phyloP scores from a whole-genome alignment of 1,140 invertebrate species.

The Anagrus nilaparvatae region DNA sequence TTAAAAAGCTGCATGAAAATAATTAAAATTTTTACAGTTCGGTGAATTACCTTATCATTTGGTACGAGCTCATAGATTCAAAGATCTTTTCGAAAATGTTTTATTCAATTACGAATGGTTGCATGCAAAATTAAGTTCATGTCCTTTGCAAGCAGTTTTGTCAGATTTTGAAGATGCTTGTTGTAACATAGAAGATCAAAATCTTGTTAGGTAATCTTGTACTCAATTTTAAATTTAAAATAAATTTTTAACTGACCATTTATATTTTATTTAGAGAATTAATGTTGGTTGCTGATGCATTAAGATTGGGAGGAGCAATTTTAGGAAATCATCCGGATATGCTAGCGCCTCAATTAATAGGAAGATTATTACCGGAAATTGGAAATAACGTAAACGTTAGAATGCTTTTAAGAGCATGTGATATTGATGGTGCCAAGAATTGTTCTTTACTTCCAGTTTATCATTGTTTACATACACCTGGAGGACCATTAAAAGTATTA shows the following conservation, averaged over 20 bases:
- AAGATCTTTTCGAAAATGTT: constrained; percentile 87
- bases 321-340: constrained; percentile 87
- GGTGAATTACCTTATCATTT: constrained; percentile 93
- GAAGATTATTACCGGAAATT: constrained; percentile 86
- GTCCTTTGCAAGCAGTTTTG: constrained; percentile 86
- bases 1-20: neutral
- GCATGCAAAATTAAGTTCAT: constrained; percentile 89
- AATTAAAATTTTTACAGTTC: constrained; percentile 49
- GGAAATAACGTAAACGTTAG: constrained; percentile 72
- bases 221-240: neutral
- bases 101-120: constrained; percentile 98
- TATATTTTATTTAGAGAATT: constrained; percentile 57
- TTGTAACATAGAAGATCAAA: constrained; percentile 71
- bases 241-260: neutral
- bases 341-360: constrained; percentile 89
- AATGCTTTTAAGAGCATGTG: constrained; percentile 81
- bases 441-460: constrained; percentile 86
- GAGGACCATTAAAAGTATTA: constrained; percentile 84
- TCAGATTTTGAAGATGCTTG: constrained; percentile 95
- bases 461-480: constrained; percentile 94
- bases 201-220: constrained; percentile 57
- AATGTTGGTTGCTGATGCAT: constrained; percentile 87
- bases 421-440: constrained; percentile 72
- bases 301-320: constrained; percentile 84
- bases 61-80: constrained; percentile 78